phyloP scores from a whole-genome alignment of 2,888 invertebrate genomes.

The Yponomeuta plumbellus region DNA sequence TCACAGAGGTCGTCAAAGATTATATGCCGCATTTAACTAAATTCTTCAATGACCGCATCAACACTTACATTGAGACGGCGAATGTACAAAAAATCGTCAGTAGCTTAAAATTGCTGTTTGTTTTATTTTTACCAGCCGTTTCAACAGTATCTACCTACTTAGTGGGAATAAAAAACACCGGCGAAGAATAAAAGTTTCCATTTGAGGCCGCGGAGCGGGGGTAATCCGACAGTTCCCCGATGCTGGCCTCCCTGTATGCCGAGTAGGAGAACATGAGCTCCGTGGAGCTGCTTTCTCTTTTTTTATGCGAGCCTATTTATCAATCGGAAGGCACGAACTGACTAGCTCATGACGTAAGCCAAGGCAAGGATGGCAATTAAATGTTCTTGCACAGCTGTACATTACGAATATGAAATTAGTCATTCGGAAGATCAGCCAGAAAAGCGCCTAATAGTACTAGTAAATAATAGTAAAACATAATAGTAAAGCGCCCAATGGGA shows the following conservation, averaged over 20 bases:
- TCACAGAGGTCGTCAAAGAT: too few species aligned
- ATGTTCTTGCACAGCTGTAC: too few species aligned
- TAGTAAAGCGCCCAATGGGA: too few species aligned
- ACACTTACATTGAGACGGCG: not conserved
- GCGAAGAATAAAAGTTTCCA: constrained; percentile 45
- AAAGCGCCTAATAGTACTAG: too few species aligned
- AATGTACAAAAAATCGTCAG: not conserved
- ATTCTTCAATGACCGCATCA: too few species aligned
- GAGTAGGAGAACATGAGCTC: constrained; percentile 22
- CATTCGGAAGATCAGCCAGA: too few species aligned
- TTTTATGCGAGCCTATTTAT: not conserved
- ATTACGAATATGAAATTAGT: too few species aligned
- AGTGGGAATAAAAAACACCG: constrained; percentile 31
- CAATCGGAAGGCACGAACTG: too few species aligned
- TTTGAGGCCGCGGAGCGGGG: constrained; percentile 36
- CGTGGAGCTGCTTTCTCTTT: not conserved
- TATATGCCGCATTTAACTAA: too few species aligned
- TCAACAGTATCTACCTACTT: constrained; percentile 13
- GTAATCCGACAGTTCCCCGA: constrained; percentile 44
- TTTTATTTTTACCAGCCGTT: not conserved
- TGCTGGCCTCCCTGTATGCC: constrained; percentile 27
- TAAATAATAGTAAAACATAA: too few species aligned
- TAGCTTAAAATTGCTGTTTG: not conserved
- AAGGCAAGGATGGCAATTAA: too few species aligned
- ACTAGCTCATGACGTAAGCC: too few species aligned